Evolutionary conservation across 23 tunicate genomes (phyloP).

Genomic region (Botrylloides violaceus): DNA sequence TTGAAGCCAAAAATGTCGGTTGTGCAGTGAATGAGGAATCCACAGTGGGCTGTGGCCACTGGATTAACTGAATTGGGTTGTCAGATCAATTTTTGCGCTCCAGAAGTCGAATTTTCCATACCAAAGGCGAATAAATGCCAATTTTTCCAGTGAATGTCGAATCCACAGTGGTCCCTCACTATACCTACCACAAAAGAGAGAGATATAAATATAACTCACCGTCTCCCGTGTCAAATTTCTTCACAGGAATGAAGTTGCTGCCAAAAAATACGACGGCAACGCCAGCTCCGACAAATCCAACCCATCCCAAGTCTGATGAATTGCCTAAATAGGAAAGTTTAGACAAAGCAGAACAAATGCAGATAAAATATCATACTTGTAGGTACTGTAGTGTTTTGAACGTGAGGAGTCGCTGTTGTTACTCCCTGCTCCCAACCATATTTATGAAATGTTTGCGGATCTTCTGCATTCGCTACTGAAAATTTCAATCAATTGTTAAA

Average conservation of each 20-base stretch:
- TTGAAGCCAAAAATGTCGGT: no score
- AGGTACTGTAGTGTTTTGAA: neutral
- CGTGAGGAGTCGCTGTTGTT: neutral
- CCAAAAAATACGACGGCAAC: conserved; percentile 90
- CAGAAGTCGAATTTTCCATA: no score
- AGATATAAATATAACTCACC: conserved; percentile 52
- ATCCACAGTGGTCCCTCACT: no score
- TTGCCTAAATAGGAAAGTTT: neutral
- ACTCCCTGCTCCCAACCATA: neutral
- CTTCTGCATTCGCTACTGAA: neutral
- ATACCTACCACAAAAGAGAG: no score
- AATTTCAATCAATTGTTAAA: neutral
- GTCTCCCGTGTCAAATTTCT: conserved; percentile 96
- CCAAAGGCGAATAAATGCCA: no score
- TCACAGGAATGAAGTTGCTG: conserved; percentile 92
- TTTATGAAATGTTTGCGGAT: neutral
- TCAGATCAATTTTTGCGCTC: no score
- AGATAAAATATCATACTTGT: no score
- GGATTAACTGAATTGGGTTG: no score
- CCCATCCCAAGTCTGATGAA: conserved; percentile 26
- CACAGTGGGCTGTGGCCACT: no score
- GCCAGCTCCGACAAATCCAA: conserved; percentile 77
- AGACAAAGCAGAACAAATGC: no score
- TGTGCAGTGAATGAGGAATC: no score
- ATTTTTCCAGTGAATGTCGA: no score